Evolutionary conservation across 2,113 vertebrate genomes (phyloP).

Genomic region (Polypterus bichir): DNA sequence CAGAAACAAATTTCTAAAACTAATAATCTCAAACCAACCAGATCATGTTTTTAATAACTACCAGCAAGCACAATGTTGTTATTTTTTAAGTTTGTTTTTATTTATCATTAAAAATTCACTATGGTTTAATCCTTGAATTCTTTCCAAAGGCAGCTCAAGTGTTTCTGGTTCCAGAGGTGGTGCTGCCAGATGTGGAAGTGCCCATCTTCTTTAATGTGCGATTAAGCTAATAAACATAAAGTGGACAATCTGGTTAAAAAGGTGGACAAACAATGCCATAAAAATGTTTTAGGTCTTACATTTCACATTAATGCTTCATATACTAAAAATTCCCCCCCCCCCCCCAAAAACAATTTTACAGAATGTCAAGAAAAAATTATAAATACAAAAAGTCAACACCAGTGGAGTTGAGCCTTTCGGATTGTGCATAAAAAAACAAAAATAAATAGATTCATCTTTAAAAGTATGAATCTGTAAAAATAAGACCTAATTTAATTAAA

Average conservation of each 20-base stretch:
- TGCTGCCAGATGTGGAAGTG: neutral
- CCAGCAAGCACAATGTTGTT: no score
- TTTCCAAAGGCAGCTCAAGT: no score
- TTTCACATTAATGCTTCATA: neutral
- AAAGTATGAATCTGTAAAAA: neutral
- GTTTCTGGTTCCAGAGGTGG: neutral
- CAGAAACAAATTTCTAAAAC: no score
- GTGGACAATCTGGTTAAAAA: neutral
- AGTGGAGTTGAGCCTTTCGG: neutral
- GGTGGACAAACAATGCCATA: neutral
- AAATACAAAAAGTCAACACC: neutral
- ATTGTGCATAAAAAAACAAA: neutral
- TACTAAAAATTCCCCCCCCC: no score
- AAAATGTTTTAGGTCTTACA: neutral
- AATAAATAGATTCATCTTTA: neutral
- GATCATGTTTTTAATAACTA: no score
- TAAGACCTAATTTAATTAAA: neutral
- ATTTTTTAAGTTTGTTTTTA: no score
- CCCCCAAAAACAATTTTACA: neutral
- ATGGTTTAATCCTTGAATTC: no score
- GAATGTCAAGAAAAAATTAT: neutral
- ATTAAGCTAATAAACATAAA: constrained; percentile 38
- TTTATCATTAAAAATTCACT: no score
- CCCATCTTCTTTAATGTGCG: constrained; percentile 56
- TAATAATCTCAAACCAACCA: no score